A percentile compares a stretch with the other conserved stretches of the same genome.
Conservation (phyloP, 2,113 vertebrate genomes). For the Nasalis larvatus region DNA sequence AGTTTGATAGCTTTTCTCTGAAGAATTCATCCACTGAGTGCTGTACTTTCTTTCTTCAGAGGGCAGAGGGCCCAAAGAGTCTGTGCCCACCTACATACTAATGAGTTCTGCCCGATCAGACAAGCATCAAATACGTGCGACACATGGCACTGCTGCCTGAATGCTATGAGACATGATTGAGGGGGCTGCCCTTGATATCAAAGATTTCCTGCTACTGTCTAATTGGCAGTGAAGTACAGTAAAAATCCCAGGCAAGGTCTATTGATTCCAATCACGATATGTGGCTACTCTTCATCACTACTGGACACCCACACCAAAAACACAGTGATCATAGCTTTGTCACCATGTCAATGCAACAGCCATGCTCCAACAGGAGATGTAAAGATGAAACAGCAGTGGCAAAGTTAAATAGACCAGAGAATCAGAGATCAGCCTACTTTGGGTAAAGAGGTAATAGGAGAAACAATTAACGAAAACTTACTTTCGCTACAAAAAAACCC, state of each 20-base stretch:
- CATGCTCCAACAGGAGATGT: background rate
- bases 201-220: background rate
- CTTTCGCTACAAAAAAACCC: background rate
- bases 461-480: background rate
- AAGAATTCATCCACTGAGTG: background rate
- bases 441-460: background rate
- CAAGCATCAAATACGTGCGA: background rate
- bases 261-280: background rate
- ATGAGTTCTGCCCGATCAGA: background rate
- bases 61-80: fast-evolving
- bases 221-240: background rate
- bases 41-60: background rate
- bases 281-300: background rate
- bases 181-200: background rate
- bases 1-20: background rate
- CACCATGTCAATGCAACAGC: background rate
- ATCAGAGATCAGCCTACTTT: background rate
- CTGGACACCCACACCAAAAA: background rate
- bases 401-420: background rate
- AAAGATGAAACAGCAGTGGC: background rate
- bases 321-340: background rate
- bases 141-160: background rate
- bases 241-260: background rate
- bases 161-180: background rate
- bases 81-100: no score